These are phyloP conservation scores for Doryteuthis pealeii DNA, from an alignment of 1,140 invertebrate species.

Conservation along the genomic window DNA sequence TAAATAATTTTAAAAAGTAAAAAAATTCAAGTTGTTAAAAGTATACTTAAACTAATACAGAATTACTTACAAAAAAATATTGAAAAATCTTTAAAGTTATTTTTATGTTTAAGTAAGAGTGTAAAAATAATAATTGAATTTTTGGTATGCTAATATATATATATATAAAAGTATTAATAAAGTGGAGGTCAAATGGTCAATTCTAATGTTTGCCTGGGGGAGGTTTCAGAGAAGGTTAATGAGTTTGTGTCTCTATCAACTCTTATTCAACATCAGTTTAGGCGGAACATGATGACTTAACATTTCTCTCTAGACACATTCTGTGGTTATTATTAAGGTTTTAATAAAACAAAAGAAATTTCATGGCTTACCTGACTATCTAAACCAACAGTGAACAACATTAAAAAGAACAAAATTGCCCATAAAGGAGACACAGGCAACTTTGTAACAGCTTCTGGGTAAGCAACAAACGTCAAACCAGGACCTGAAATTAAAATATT, in stretches of 20 bases:
- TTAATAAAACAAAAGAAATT: neutral
- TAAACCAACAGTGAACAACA: conserved; percentile 90
- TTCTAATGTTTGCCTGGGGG: conserved; percentile 10
- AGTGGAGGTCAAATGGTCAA: neutral
- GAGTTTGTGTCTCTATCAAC: too few species aligned
- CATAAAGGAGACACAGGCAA: conserved; percentile 93
- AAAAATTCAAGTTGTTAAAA: too few species aligned
- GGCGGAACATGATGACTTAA: neutral
- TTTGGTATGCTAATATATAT: too few species aligned
- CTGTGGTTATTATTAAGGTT: neutral
- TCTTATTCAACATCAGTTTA: neutral
- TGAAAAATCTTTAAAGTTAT: too few species aligned
- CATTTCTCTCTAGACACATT: conserved; percentile 5
- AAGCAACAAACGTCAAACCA: conserved; percentile 93
- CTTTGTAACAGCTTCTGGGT: conserved; percentile 95
- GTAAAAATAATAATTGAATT: too few species aligned
- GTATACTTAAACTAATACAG: too few species aligned
- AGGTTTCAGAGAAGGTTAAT: neutral
- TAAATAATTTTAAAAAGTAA: too few species aligned
- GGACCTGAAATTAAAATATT: conserved; percentile 68
- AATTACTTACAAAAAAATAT: too few species aligned
- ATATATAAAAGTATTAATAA: too few species aligned
- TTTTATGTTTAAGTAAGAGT: too few species aligned
- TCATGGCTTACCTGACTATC: conserved; percentile 76
- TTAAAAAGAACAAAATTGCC: conserved; percentile 97